Evolutionary conservation across 2,113 vertebrate genomes (phyloP).

Genomic region (Rhabdornis inornatus): DNA sequence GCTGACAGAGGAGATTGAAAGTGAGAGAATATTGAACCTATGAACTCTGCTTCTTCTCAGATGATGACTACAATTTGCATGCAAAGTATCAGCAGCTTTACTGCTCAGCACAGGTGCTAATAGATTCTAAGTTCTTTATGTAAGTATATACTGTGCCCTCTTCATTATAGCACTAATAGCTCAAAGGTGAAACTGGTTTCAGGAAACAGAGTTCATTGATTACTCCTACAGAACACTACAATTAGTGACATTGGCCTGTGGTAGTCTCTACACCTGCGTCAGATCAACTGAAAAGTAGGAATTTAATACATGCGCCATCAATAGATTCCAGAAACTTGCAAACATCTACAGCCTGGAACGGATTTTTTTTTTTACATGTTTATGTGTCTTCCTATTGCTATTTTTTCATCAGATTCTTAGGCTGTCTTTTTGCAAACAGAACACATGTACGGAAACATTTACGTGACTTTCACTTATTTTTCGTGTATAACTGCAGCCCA

Average conservation of each 20-base stretch:
- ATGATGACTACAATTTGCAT: slow-evolving; percentile 44
- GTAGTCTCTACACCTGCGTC: slow-evolving; percentile 7
- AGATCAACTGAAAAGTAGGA: background rate
- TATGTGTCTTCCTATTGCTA: background rate
- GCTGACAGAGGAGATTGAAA: slow-evolving; percentile 66
- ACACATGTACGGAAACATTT: background rate
- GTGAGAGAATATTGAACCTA: slow-evolving; percentile 21
- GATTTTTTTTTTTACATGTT: background rate
- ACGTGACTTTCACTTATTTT: background rate
- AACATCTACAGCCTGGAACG: background rate
- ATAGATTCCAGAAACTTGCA: background rate
- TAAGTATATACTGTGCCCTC: background rate
- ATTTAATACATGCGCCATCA: slow-evolving; percentile 6
- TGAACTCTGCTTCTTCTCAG: slow-evolving; percentile 23
- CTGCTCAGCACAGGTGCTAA: slow-evolving; percentile 12
- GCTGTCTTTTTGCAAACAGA: background rate
- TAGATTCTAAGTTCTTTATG: slow-evolving; percentile 45
- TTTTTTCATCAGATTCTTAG: background rate
- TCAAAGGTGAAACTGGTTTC: slow-evolving; percentile 15
- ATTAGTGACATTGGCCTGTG: background rate
- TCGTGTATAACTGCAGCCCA: background rate
- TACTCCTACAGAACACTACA: slow-evolving; percentile 24
- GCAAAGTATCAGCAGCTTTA: background rate
- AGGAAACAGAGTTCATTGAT: slow-evolving; percentile 13
- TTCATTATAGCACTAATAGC: slow-evolving; percentile 6